Conservation (phyloP, 2,113 vertebrate species). For the Crotalus viridis region DNA sequence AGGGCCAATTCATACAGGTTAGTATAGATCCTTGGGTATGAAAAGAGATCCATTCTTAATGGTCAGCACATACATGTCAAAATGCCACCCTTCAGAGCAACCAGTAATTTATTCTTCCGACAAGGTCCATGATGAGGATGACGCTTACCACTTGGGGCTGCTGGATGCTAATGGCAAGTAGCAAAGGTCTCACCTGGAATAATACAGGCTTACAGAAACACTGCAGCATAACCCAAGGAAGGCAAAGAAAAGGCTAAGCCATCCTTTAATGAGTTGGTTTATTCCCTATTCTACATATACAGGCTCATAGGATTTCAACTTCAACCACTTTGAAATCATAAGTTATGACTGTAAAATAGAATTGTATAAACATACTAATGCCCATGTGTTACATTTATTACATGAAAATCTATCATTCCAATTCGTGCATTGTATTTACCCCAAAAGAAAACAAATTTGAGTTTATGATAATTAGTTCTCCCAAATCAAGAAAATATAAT, state of each 20-base stretch:
- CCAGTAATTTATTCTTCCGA: neutral
- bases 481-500: neutral
- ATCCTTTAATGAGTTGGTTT: neutral
- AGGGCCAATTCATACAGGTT: neutral
- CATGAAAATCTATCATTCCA: neutral
- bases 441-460: neutral
- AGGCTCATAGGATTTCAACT: neutral
- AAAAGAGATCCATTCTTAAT: neutral
- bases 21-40: neutral
- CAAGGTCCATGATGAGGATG: neutral
- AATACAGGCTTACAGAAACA: neutral
- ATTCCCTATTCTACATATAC: neutral
- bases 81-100: neutral
- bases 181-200: neutral
- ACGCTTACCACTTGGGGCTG: neutral
- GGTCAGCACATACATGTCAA: no score
- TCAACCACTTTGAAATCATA: neutral
- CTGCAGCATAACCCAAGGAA: neutral
- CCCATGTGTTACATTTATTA: neutral
- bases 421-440: neutral
- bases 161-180: no score
- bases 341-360: neutral
- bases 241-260: neutral
- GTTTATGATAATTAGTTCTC: neutral
- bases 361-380: neutral